phyloP scores from a whole-genome alignment of 2,797 vertebrate genomes.

The Rhabdomys pumilio region DNA sequence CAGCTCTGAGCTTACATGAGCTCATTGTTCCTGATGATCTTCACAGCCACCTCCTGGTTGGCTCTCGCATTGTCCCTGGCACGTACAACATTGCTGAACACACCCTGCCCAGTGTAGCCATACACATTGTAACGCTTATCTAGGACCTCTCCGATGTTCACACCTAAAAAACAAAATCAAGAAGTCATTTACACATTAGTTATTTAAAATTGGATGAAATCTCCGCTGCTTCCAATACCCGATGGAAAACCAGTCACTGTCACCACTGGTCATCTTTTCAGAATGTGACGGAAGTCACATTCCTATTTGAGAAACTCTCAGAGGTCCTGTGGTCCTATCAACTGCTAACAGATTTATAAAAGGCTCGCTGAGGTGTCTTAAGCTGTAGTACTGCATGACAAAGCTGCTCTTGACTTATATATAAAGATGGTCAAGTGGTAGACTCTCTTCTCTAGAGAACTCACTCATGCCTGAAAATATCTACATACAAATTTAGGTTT shows the following conservation, averaged over 20 bases:
- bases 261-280: background rate
- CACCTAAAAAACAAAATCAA: slow-evolving; percentile 89
- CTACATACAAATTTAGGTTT: slow-evolving; percentile 26
- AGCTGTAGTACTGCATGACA: slow-evolving; percentile 20
- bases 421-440: background rate
- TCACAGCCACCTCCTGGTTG: slow-evolving; percentile 99
- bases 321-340: background rate
- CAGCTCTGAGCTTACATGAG: slow-evolving; percentile 94
- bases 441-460: background rate
- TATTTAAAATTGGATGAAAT: background rate
- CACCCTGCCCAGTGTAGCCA: slow-evolving; percentile 99
- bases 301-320: background rate
- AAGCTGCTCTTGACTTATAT: slow-evolving; percentile 60
- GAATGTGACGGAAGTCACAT: background rate
- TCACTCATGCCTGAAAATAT: slow-evolving; percentile 41
- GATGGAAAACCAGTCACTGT: background rate
- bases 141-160: slow-evolving; percentile 99
- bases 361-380: slow-evolving; percentile 1
- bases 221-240: background rate
- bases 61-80: slow-evolving; percentile 98
- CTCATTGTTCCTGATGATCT: slow-evolving; percentile 99
- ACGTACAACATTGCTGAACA: slow-evolving; percentile 98
- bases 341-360: slow-evolving; percentile 1
- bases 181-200: background rate
- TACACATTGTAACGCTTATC: slow-evolving; percentile 99